A percentile compares a stretch with the other conserved stretches of the same genome.
phyloP scores from a whole-genome alignment of 2,888 invertebrate genomes.

The Euclidia mi region DNA sequence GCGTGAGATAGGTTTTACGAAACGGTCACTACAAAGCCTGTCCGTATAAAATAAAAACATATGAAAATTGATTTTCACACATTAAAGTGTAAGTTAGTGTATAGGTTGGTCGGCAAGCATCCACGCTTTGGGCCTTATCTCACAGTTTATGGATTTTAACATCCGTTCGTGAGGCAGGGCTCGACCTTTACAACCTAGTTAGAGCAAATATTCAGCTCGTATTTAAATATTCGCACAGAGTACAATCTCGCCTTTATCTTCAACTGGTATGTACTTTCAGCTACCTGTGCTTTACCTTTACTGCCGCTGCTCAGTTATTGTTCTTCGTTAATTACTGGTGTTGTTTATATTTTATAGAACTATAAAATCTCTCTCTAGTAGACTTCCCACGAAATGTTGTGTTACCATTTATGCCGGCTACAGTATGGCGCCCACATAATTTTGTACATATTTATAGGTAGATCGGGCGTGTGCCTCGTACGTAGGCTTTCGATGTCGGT shows the following conservation, averaged over 20 bases:
- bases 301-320: conserved; percentile 39
- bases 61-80: conserved; percentile 57
- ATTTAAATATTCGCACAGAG: conserved; percentile 67
- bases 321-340: conserved; percentile 37
- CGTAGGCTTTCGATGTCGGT: conserved; percentile 55
- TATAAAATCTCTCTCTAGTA: conserved; percentile 29
- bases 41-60: conserved; percentile 35
- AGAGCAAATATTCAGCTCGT: conserved; percentile 69
- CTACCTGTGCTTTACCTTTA: conserved; percentile 52
- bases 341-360: conserved; percentile 43
- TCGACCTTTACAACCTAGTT: conserved; percentile 72
- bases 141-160: conserved; percentile 69
- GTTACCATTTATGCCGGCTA: conserved; percentile 18
- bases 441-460: conserved; percentile 48
- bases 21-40: conserved; percentile 29
- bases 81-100: conserved; percentile 57
- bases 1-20: conserved; percentile 18
- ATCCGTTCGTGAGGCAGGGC: conserved; percentile 70
- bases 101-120: conserved; percentile 41
- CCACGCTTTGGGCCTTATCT: conserved; percentile 69
- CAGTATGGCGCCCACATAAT: conserved; percentile 32
- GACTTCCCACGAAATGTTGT: conserved; percentile 19
- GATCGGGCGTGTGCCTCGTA: conserved; percentile 28
- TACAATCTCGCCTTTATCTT: conserved; percentile 54
- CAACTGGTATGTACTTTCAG: conserved; percentile 21